A percentile compares a stretch with the other conserved stretches of the same genome.
phyloP scores from a whole-genome alignment of 2,888 invertebrate species.

The Empis livida region DNA sequence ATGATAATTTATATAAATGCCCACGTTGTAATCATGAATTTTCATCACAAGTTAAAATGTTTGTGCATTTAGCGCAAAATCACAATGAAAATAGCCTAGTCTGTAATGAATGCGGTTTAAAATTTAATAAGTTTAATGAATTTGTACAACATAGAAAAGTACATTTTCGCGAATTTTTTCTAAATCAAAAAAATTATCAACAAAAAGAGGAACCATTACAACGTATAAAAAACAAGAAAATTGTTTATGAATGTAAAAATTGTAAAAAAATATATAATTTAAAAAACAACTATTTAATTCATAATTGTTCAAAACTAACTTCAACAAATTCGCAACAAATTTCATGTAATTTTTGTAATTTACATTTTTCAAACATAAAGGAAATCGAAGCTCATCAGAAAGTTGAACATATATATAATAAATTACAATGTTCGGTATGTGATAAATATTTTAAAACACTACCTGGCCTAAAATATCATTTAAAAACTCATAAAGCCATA shows the following conservation, averaged over 20 bases:
- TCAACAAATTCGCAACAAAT: background rate
- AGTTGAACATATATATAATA: background rate
- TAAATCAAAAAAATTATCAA: background rate
- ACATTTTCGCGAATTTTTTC: slow-evolving; percentile 1
- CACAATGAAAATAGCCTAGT: slow-evolving; percentile 12
- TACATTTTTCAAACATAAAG: background rate
- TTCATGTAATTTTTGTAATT: background rate
- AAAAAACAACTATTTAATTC: background rate
- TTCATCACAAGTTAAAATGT: slow-evolving; percentile 12
- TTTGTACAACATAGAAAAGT: slow-evolving; percentile 9
- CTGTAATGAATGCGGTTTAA: slow-evolving; percentile 13
- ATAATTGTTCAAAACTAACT: background rate
- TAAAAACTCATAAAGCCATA: slow-evolving; percentile 13
- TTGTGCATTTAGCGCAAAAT: slow-evolving; percentile 15
- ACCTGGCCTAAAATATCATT: slow-evolving; percentile 14
- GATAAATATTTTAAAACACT: slow-evolving; percentile 13
- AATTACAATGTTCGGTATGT: slow-evolving; percentile 10
- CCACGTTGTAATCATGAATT: slow-evolving; percentile 17
- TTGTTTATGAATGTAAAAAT: background rate
- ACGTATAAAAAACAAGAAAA: background rate
- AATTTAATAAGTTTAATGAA: slow-evolving; percentile 10
- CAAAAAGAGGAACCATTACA: background rate
- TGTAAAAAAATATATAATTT: slow-evolving; percentile 1
- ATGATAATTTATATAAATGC: slow-evolving; percentile 13
- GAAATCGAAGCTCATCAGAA: slow-evolving; percentile 6